phyloP scores from a whole-genome alignment of 2,797 vertebrate genomes.

The Poecilia picta region DNA sequence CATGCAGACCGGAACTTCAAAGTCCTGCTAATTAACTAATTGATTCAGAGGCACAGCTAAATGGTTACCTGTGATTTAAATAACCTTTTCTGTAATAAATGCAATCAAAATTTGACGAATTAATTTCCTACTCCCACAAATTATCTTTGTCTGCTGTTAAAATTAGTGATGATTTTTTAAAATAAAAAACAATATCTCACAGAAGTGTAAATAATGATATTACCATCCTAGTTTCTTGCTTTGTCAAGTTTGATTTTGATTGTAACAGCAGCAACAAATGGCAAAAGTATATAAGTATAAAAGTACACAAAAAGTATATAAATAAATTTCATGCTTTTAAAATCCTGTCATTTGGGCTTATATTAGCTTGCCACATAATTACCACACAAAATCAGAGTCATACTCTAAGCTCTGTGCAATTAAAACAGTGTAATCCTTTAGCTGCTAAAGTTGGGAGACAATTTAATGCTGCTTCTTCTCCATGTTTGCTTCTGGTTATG shows the following conservation, averaged over 20 bases:
- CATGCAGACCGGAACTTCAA: neutral
- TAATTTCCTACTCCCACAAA: neutral
- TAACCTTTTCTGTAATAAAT: neutral
- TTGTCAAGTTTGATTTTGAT: neutral
- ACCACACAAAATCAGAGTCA: neutral
- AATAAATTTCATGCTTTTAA: neutral
- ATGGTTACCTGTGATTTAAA: neutral
- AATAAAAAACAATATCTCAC: neutral
- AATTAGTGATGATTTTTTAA: neutral
- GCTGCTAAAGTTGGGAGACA: neutral
- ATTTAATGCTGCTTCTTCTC: neutral
- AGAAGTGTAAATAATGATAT: neutral
- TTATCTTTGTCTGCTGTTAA: neutral
- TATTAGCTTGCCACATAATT: neutral
- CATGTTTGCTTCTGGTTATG: no score
- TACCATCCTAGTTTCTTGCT: neutral
- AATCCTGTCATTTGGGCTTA: no score
- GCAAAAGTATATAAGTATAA: neutral
- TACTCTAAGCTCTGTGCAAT: neutral
- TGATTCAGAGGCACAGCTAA: neutral
- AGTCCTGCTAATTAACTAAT: no score
- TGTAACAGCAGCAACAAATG: neutral
- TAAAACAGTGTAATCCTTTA: neutral
- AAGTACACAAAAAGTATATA: neutral
- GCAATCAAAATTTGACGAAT: neutral